phyloP scores from a whole-genome alignment of 2,797 vertebrate genomes.

The Vespertilio murinus region DNA sequence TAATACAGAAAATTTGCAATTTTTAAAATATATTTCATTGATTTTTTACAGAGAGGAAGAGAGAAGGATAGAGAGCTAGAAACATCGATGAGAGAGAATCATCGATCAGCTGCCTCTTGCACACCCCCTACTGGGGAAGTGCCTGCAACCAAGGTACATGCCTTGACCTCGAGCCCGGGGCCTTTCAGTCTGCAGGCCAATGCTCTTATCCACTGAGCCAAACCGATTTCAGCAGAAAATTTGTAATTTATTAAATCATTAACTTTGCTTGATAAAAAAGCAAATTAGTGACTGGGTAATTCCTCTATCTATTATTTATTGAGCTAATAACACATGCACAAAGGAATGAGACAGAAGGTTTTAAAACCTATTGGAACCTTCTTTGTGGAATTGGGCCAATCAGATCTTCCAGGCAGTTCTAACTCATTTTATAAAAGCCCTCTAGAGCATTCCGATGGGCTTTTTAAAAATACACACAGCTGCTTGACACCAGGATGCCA shows the following conservation, averaged over 20 bases:
- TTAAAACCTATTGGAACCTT: slow-evolving; percentile 75
- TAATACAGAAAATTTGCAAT: slow-evolving; percentile 55
- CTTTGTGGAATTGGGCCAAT: slow-evolving; percentile 68
- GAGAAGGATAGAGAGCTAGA: too few relatives aligned
- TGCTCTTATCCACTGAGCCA: too few relatives aligned
- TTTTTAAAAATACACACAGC: slow-evolving; percentile 75
- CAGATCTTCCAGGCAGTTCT: slow-evolving; percentile 68
- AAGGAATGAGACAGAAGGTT: slow-evolving; percentile 78
- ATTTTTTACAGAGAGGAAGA: too few relatives aligned
- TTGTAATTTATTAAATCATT: slow-evolving; percentile 74
- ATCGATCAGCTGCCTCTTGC: too few relatives aligned
- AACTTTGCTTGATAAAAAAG: slow-evolving; percentile 79
- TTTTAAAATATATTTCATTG: too few relatives aligned
- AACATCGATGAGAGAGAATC: too few relatives aligned
- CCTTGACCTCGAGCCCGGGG: too few relatives aligned
- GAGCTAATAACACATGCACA: slow-evolving; percentile 77
- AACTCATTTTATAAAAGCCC: slow-evolving; percentile 76
- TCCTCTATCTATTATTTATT: slow-evolving; percentile 78
- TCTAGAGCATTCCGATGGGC: slow-evolving; percentile 74
- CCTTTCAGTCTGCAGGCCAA: too few relatives aligned
- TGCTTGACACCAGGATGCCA: slow-evolving; percentile 70
- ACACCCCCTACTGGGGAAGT: too few relatives aligned
- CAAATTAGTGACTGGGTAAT: slow-evolving; percentile 72
- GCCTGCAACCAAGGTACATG: too few relatives aligned
- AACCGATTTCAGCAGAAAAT: too few relatives aligned